A percentile compares a stretch with the other conserved stretches of the same genome.
Evolutionary conservation across 2,113 vertebrate genomes (phyloP).

Genomic region (Seriola quinqueradiata): DNA sequence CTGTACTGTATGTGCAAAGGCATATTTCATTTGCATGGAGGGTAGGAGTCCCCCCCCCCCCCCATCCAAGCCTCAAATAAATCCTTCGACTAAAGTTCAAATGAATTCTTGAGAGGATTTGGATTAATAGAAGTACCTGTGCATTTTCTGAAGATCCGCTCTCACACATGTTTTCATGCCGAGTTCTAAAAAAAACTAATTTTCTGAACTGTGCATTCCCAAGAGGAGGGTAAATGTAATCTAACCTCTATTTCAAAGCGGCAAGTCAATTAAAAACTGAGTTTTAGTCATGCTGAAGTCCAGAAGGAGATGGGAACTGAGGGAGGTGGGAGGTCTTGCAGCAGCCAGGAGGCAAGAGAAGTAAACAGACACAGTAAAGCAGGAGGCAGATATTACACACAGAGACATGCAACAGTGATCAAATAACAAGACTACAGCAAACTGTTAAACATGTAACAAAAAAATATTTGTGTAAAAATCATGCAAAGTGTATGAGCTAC

Average conservation of each 20-base stretch:
- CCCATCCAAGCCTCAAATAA: neutral
- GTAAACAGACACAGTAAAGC: neutral
- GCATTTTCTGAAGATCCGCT: neutral
- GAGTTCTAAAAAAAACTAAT: neutral
- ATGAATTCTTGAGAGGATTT: neutral
- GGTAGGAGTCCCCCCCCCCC: neutral
- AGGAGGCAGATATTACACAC: neutral
- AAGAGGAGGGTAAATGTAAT: neutral
- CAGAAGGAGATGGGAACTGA: neutral
- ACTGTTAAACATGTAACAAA: neutral
- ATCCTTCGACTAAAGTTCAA: conserved; percentile 18
- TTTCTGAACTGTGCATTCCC: neutral
- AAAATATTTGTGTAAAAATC: neutral
- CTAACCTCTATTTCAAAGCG: neutral
- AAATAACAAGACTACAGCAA: neutral
- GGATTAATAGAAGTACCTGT: neutral
- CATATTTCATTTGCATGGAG: conserved; percentile 18
- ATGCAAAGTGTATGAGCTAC: neutral
- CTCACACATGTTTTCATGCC: neutral
- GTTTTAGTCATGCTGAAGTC: neutral
- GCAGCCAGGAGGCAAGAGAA: neutral
- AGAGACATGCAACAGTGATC: neutral
- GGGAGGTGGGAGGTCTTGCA: neutral
- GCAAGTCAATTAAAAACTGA: conserved; percentile 8
- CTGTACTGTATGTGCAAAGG: neutral